Evolutionary conservation across 2,797 vertebrate genomes (phyloP).

Genomic region (Rhyacichthys aspro): DNA sequence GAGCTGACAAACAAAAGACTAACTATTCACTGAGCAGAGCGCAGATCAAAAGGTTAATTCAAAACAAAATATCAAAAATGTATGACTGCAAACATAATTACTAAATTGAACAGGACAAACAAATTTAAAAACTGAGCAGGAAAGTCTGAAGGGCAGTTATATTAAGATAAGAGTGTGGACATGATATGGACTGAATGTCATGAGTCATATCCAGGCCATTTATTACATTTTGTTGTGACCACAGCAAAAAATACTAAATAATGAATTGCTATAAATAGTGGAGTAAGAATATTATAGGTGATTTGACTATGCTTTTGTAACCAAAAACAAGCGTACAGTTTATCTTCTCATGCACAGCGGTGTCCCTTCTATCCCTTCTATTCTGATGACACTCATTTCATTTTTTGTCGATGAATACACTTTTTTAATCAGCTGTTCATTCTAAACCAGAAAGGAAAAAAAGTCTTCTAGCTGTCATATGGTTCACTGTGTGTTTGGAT

Average conservation of each 20-base stretch:
- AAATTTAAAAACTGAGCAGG: background rate
- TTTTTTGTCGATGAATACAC: background rate
- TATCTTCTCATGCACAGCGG: background rate
- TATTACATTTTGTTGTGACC: no score
- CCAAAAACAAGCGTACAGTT: no score
- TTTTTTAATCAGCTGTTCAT: constrained; percentile 6
- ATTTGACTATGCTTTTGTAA: no score
- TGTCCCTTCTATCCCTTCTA: constrained; percentile 2
- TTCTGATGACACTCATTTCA: constrained; percentile 2
- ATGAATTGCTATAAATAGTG: no score
- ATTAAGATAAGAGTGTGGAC: no score
- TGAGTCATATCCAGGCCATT: no score
- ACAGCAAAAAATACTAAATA: no score
- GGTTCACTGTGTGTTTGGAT: constrained; percentile 42
- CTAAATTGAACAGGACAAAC: constrained; percentile 7
- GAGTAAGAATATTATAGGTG: no score
- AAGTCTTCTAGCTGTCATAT: background rate
- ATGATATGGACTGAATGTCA: no score
- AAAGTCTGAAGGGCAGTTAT: no score
- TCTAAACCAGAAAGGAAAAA: background rate
- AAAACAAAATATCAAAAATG: constrained; percentile 22
- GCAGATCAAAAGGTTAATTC: constrained; percentile 5
- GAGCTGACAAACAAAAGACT: background rate
- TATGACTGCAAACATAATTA: constrained; percentile 5
- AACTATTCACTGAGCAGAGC: background rate